Evolutionary conservation across 2,888 invertebrate genomes (phyloP).

Genomic region (Coelogynopora nodosa): DNA sequence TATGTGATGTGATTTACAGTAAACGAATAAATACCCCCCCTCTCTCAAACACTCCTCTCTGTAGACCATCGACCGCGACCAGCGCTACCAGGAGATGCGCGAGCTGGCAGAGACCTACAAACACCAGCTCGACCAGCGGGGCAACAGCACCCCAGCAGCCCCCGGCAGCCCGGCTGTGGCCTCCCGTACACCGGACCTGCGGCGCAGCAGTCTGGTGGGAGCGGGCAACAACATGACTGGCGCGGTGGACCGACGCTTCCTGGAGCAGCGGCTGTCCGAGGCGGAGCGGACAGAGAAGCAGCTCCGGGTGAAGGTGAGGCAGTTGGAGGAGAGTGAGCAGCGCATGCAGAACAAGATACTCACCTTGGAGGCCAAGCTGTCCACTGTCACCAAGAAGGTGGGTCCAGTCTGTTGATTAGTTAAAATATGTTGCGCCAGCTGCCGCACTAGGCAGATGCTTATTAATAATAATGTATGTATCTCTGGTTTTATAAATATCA

Average conservation of each 20-base stretch:
- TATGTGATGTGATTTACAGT: no score
- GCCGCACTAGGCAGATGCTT: no score
- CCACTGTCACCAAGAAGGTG: not conserved
- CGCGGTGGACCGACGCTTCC: not conserved
- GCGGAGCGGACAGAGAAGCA: not conserved
- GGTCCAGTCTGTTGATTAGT: no score
- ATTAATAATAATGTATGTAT: no score
- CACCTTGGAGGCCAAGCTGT: not conserved
- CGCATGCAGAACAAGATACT: not conserved
- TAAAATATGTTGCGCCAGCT: not conserved
- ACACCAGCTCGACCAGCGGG: not conserved
- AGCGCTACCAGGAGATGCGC: not conserved
- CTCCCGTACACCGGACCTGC: not conserved
- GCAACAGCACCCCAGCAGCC: not conserved
- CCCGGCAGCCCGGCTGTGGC: not conserved
- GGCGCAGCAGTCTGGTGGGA: not conserved
- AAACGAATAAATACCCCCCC: no score
- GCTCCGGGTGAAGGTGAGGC: not conserved
- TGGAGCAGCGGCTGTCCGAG: not conserved
- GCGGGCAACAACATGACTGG: not conserved
- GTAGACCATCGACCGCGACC: not conserved
- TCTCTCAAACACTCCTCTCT: no score
- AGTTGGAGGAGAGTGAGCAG: not conserved
- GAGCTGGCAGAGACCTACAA: not conserved
- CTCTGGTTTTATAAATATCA: no score